These are phyloP conservation scores for Cynoglossus semilaevis DNA, from an alignment of 2,113 vertebrate species.

Conservation along the genomic window DNA sequence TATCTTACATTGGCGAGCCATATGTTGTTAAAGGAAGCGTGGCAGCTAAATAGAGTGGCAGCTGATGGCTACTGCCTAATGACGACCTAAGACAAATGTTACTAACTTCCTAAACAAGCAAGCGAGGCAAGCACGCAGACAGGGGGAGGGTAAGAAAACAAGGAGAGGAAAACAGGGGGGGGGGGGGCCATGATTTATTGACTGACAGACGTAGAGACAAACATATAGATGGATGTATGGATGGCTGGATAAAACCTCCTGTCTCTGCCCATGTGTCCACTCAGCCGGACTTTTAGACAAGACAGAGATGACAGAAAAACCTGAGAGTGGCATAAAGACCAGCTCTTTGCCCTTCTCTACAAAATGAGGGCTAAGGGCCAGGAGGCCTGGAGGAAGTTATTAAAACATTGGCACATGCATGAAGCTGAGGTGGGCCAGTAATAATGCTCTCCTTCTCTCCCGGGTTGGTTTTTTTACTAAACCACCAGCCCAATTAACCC, in stretches of 20 bases:
- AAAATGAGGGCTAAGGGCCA: slow-evolving; percentile 68
- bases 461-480: slow-evolving; percentile 69
- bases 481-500: slow-evolving; percentile 76
- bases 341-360: slow-evolving; percentile 58
- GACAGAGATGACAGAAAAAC: slow-evolving; percentile 24
- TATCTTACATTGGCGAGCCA: slow-evolving; percentile 72
- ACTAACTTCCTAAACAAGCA: slow-evolving; percentile 72
- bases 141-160: neutral
- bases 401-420: slow-evolving; percentile 74
- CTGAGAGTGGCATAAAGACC: slow-evolving; percentile 45
- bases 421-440: slow-evolving; percentile 72
- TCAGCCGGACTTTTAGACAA: slow-evolving; percentile 34
- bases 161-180: neutral
- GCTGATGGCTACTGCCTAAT: slow-evolving; percentile 73
- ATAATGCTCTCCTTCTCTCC: slow-evolving; percentile 70
- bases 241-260: neutral
- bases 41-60: slow-evolving; percentile 77
- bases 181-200: neutral
- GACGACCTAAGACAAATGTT: slow-evolving; percentile 76
- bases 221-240: slow-evolving; percentile 2
- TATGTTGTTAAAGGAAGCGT: slow-evolving; percentile 76
- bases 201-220: slow-evolving; percentile 22
- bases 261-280: slow-evolving; percentile 38
- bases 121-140: neutral
- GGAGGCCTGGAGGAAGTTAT: slow-evolving; percentile 75